A percentile compares a stretch with the other conserved stretches of the same genome.
Evolutionary conservation across 1,140 invertebrate species (phyloP).

Genomic region (Capitella teleta): DNA sequence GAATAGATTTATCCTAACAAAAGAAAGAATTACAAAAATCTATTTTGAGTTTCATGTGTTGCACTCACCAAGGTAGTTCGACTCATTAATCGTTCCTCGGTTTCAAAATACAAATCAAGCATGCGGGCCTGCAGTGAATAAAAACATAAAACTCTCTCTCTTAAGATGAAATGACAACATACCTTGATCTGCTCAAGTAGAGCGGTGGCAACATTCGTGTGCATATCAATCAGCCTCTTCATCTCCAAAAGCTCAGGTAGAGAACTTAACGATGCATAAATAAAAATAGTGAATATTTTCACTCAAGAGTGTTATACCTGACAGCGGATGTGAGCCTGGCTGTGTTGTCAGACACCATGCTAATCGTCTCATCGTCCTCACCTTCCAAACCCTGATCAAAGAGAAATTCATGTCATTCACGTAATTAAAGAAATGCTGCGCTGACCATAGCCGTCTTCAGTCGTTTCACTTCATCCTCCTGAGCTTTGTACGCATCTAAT

Average conservation of each 20-base stretch:
- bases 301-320: conserved; percentile 42
- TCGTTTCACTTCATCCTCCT: conserved; percentile 92
- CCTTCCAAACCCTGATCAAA: conserved; percentile 43
- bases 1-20: conserved; percentile 36
- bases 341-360: conserved; percentile 84
- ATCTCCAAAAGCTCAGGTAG: conserved; percentile 92
- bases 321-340: conserved; percentile 86
- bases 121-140: conserved; percentile 54
- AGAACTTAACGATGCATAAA: conserved; percentile 49
- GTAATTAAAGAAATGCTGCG: neutral
- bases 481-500: conserved; percentile 82
- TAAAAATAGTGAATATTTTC: neutral
- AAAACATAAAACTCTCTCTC: neutral
- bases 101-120: conserved; percentile 90
- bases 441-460: conserved; percentile 77
- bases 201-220: conserved; percentile 91
- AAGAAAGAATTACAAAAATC: neutral
- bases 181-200: conserved; percentile 77
- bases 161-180: neutral
- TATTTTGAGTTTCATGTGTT: neutral
- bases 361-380: conserved; percentile 46
- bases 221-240: conserved; percentile 95
- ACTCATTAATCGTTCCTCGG: conserved; percentile 92
- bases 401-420: neutral
- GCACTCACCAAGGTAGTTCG: conserved; percentile 36